phyloP scores from a whole-genome alignment of 1,140 invertebrate species.

The Drosophila jambulina region DNA sequence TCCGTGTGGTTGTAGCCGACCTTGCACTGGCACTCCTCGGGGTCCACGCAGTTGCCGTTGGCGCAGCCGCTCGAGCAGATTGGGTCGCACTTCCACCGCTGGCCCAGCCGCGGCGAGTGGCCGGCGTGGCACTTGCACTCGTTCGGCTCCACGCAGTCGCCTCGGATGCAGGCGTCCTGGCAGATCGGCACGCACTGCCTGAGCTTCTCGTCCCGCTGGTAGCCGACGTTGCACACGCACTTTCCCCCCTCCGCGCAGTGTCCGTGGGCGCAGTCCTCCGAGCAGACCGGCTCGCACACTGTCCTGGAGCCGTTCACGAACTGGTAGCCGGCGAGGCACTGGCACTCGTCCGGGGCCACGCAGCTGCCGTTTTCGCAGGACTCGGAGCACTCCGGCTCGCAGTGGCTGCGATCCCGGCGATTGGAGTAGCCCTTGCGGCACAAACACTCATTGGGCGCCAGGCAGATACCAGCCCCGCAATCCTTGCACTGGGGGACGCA shows the following conservation, averaged over 20 bases:
- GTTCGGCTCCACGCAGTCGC: constrained; percentile 87
- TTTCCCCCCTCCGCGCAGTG: constrained; percentile 86
- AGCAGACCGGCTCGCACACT: constrained; percentile 80
- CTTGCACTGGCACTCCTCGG: constrained; percentile 84
- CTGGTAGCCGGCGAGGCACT: constrained; percentile 51
- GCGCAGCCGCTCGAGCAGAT: constrained; percentile 66
- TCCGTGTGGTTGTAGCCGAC: constrained; percentile 58
- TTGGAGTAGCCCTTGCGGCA: constrained; percentile 68
- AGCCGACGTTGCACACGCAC: constrained; percentile 87
- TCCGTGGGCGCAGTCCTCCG: constrained; percentile 86
- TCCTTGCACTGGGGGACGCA: constrained; percentile 66
- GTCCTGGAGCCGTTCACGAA: constrained; percentile 53
- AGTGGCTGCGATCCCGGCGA: constrained; percentile 47
- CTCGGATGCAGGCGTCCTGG: constrained; percentile 87
- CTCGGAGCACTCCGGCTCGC: constrained; percentile 65
- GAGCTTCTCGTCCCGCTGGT: constrained; percentile 83
- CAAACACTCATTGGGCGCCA: constrained; percentile 56
- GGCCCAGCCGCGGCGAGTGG: constrained; percentile 39
- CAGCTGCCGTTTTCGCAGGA: constrained; percentile 85
- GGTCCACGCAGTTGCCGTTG: constrained; percentile 83
- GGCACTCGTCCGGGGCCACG: constrained; percentile 84
- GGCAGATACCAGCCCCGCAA: constrained; percentile 68
- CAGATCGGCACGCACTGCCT: constrained; percentile 86
- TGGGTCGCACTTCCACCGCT: constrained; percentile 64
- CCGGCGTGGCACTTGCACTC: constrained; percentile 86